phyloP scores from a whole-genome alignment of 2,797 vertebrate genomes.

The Naso thynnoides region DNA sequence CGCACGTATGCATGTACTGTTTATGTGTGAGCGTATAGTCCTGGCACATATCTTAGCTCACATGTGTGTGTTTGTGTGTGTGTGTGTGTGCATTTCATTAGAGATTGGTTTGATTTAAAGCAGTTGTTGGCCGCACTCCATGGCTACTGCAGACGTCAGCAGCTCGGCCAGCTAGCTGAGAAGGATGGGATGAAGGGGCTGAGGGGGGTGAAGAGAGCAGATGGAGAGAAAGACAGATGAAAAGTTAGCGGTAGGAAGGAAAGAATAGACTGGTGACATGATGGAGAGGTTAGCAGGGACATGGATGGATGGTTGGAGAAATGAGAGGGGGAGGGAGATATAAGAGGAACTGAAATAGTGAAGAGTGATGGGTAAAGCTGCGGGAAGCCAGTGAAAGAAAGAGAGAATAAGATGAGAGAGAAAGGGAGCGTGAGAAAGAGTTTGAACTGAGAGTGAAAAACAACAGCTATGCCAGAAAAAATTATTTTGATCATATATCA shows the following conservation, averaged over 20 bases:
- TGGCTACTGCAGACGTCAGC: constrained; percentile 73
- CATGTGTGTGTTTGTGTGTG: constrained; percentile 8
- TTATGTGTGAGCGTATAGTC: not conserved
- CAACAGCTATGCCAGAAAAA: constrained; percentile 13
- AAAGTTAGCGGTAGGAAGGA: constrained; percentile 55
- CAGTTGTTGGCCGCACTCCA: constrained; percentile 63
- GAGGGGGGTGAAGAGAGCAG: constrained; percentile 34
- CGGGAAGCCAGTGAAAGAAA: constrained; percentile 2
- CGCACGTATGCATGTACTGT: not conserved
- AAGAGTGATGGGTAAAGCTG: constrained; percentile 40
- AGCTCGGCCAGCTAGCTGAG: constrained; percentile 49
- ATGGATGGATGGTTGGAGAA: constrained; percentile 44
- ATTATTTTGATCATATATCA: constrained; percentile 11
- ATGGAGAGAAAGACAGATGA: constrained; percentile 46
- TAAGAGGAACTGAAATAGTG: constrained; percentile 40
- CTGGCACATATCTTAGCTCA: constrained; percentile 23
- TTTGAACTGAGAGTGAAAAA: constrained; percentile 6
- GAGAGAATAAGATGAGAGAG: constrained; percentile 1
- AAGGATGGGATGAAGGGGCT: constrained; percentile 28
- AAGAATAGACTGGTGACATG: constrained; percentile 55
- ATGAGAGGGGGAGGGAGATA: constrained; percentile 32
- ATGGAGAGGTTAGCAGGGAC: constrained; percentile 52
- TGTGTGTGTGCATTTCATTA: constrained; percentile 59
- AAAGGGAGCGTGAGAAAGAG: not conserved
- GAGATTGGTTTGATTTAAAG: constrained; percentile 72